phyloP scores from a whole-genome alignment of 2,113 vertebrate genomes.

The Ceyx cyanopectus region DNA sequence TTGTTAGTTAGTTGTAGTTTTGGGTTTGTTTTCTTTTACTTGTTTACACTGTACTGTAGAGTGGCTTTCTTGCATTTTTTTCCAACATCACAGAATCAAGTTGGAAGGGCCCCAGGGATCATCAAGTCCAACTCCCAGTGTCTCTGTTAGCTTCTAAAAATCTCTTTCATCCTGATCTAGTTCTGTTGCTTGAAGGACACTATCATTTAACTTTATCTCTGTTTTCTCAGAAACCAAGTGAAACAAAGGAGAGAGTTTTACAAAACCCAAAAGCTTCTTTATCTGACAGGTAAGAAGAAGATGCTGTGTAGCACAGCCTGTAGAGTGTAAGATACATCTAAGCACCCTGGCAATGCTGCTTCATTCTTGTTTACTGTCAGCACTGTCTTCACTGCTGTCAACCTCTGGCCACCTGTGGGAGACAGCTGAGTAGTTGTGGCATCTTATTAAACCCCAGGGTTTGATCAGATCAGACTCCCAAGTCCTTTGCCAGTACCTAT shows the following conservation, averaged over 20 bases:
- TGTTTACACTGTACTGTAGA: not conserved
- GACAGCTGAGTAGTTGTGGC: not conserved
- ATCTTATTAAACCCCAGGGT: not conserved
- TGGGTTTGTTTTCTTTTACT: not conserved
- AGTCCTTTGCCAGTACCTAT: not conserved
- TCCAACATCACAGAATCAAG: not conserved
- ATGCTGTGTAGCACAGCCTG: not conserved
- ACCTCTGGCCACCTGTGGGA: not conserved
- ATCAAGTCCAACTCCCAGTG: not conserved
- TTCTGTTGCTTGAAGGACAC: not conserved
- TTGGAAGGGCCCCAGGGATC: not conserved
- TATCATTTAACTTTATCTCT: not conserved
- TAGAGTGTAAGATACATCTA: not conserved
- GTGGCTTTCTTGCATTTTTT: not conserved
- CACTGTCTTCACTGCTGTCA: not conserved
- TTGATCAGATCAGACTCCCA: not conserved
- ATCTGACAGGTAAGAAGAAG: constrained; percentile 45
- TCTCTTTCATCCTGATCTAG: not conserved
- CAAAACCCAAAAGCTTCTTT: not conserved
- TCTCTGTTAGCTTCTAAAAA: not conserved
- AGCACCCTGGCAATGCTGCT: not conserved
- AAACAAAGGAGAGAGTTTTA: not conserved
- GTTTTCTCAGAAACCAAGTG: constrained; percentile 44
- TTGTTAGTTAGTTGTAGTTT: not conserved
- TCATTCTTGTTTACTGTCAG: not conserved